Evolutionary conservation across 1,140 invertebrate genomes (phyloP).

Genomic region (Heliconius eleuchia): DNA sequence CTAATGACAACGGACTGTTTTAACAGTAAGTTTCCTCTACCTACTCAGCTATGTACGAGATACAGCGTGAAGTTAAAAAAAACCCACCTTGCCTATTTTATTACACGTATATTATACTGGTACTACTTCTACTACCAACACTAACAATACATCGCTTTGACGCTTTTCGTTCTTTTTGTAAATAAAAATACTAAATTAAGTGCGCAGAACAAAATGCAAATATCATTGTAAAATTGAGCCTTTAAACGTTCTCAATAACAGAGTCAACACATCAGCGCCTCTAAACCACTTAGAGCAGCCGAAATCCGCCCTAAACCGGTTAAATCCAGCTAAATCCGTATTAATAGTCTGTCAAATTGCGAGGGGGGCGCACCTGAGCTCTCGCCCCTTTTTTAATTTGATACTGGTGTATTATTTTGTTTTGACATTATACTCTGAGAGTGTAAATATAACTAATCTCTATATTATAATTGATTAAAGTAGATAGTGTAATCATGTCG

Average conservation of each 20-base stretch:
- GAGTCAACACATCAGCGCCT: conserved; percentile 48
- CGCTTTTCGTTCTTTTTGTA: too few relatives aligned
- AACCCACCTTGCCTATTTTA: too few relatives aligned
- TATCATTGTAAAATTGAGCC: conserved; percentile 5
- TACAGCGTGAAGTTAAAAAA: too few relatives aligned
- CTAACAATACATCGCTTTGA: too few relatives aligned
- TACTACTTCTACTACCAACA: too few relatives aligned
- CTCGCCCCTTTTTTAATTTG: conserved; percentile 41
- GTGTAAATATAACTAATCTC: background rate
- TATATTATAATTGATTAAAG: background rate
- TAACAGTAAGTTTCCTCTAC: too few relatives aligned
- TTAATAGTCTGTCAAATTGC: conserved; percentile 79
- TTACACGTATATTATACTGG: too few relatives aligned
- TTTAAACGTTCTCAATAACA: conserved; percentile 26
- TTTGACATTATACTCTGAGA: conserved; percentile 18
- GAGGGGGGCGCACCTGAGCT: conserved; percentile 61
- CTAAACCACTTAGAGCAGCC: conserved; percentile 59
- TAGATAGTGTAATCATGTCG: background rate
- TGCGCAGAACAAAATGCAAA: background rate
- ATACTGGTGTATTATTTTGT: conserved; percentile 25
- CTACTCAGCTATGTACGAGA: too few relatives aligned
- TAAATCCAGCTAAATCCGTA: conserved; percentile 71
- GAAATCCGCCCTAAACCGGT: conserved; percentile 61
- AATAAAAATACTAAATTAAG: background rate
- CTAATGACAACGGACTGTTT: too few relatives aligned